Conservation (phyloP, 2,888 invertebrate genomes). For the Archips crataeganus region DNA sequence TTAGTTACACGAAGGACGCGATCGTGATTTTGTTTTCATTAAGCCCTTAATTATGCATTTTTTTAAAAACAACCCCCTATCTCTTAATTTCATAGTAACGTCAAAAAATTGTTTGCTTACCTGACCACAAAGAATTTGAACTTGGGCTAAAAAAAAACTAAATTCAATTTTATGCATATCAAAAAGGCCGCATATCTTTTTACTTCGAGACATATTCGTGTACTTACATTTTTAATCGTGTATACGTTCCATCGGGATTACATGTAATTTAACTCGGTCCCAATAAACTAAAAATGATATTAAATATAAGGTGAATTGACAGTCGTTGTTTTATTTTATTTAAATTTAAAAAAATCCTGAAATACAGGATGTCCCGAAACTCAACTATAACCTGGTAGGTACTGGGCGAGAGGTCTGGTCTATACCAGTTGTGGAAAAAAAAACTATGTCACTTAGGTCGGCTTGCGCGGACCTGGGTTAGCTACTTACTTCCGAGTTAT, state of each 20-base stretch:
- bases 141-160: constrained; percentile 45
- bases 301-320: constrained; percentile 33
- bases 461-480: too few relatives aligned
- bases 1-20: too few relatives aligned
- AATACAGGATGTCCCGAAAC: too few relatives aligned
- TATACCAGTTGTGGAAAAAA: too few relatives aligned
- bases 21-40: too few relatives aligned
- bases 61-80: too few relatives aligned
- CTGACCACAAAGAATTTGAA: constrained; percentile 25
- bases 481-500: too few relatives aligned
- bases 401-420: too few relatives aligned
- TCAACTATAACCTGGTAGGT: too few relatives aligned
- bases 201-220: constrained; percentile 43
- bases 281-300: constrained; percentile 46
- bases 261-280: constrained; percentile 48
- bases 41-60: too few relatives aligned
- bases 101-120: not conserved
- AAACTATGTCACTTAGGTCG: too few relatives aligned
- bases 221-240: constrained; percentile 41
- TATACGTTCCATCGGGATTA: constrained; percentile 50
- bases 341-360: too few relatives aligned
- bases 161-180: constrained; percentile 57
- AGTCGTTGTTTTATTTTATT: constrained; percentile 11
- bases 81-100: not conserved
- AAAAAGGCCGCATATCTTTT: constrained; percentile 58